A percentile compares a stretch with the other conserved stretches of the same genome.
Evolutionary conservation across 1,140 invertebrate species (phyloP).

Genomic region (Potamilus streckersoni): DNA sequence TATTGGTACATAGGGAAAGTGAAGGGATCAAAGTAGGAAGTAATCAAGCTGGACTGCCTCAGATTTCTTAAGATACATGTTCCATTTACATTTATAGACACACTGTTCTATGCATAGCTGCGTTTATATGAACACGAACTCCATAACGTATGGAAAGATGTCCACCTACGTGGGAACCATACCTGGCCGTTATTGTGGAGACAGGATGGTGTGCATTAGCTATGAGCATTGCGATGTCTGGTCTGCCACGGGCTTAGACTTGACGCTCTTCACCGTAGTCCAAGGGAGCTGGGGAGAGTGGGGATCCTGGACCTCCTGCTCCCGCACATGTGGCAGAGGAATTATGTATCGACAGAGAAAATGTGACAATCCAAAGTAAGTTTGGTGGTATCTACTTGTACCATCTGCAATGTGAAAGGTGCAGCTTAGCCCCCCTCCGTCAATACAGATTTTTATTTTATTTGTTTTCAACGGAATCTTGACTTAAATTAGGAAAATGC

Average conservation of each 20-base stretch:
- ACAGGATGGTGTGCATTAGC: slow-evolving; percentile 8
- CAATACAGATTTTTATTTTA: too few species aligned
- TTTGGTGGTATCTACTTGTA: not conserved
- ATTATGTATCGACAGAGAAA: slow-evolving; percentile 10
- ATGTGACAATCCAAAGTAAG: slow-evolving; percentile 18
- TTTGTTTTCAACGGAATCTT: too few species aligned
- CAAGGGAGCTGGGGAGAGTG: slow-evolving; percentile 13
- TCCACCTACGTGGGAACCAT: slow-evolving; percentile 1
- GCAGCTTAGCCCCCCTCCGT: too few species aligned
- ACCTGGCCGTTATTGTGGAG: slow-evolving; percentile 18
- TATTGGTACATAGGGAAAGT: too few species aligned
- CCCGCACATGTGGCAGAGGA: slow-evolving; percentile 21
- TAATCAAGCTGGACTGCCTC: too few species aligned
- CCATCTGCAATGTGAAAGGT: too few species aligned
- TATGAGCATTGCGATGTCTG: slow-evolving; percentile 6
- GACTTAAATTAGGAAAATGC: too few species aligned
- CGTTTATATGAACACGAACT: slow-evolving; percentile 15
- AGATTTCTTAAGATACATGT: not conserved
- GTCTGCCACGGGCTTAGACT: slow-evolving; percentile 8
- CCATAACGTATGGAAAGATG: slow-evolving; percentile 9
- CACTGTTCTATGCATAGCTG: slow-evolving; percentile 2
- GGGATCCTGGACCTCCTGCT: slow-evolving; percentile 6
- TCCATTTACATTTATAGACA: not conserved
- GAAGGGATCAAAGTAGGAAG: too few species aligned
- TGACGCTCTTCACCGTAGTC: not conserved